phyloP scores from a whole-genome alignment of 2,797 vertebrate species.

The Cryptoprocta ferox region DNA sequence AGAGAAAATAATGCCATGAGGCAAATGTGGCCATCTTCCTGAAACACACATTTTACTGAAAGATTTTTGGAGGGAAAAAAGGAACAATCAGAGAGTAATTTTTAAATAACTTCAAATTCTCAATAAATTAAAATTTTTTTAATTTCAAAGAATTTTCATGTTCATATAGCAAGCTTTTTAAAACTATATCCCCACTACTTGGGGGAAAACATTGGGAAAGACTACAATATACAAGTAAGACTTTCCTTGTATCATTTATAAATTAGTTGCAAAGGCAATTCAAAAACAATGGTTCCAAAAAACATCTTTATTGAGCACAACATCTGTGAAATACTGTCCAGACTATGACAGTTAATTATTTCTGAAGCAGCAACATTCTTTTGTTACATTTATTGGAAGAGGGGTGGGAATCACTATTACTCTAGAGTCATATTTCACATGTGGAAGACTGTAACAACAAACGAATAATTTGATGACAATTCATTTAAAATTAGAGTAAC shows the following conservation, averaged over 20 bases:
- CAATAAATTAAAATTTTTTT: background rate
- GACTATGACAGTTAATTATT: background rate
- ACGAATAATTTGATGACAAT: constrained; percentile 48
- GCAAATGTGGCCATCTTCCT: background rate
- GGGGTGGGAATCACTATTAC: background rate
- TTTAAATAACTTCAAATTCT: constrained; percentile 37
- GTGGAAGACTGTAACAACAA: constrained; percentile 67
- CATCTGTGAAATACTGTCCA: background rate
- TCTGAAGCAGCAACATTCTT: constrained; percentile 16
- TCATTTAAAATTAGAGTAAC: constrained; percentile 76
- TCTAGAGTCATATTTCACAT: constrained; percentile 6
- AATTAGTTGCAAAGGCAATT: background rate
- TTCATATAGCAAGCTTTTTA: background rate
- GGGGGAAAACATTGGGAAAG: background rate
- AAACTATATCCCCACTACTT: background rate
- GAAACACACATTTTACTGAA: background rate
- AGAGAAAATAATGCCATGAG: background rate
- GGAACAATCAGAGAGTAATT: background rate
- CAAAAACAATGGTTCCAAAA: constrained; percentile 5
- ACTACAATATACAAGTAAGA: background rate
- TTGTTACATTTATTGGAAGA: background rate
- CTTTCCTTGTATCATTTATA: background rate
- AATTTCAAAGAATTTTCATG: background rate
- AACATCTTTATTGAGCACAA: background rate
- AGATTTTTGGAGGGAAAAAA: background rate